Evolutionary conservation across 2,797 vertebrate genomes (phyloP).

Genomic region (Melanotaenia boesemani): DNA sequence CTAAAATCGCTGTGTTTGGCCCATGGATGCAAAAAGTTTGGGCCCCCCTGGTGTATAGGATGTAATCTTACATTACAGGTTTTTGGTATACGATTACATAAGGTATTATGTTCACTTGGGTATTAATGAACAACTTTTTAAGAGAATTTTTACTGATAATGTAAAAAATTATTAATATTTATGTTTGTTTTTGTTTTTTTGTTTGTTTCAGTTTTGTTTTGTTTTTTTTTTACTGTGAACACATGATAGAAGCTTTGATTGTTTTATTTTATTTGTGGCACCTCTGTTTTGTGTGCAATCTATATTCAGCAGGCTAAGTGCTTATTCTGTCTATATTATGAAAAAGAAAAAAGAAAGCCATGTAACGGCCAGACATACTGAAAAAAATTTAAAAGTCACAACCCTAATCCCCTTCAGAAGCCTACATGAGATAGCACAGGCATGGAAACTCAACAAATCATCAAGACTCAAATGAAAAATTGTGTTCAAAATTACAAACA

Average conservation of each 20-base stretch:
- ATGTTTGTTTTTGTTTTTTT: too few species aligned
- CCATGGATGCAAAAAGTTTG: too few species aligned
- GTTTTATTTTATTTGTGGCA: conserved; percentile 12
- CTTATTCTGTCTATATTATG: conserved; percentile 28
- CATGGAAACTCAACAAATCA: conserved; percentile 33
- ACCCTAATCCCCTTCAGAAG: conserved; percentile 8
- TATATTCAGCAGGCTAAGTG: neutral
- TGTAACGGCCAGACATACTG: conserved; percentile 1
- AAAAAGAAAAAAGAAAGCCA: neutral
- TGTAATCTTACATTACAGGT: too few species aligned
- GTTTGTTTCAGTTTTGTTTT: too few species aligned
- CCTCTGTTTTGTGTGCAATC: neutral
- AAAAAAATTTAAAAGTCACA: conserved; percentile 15
- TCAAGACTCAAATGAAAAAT: conserved; percentile 11
- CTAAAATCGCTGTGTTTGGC: too few species aligned
- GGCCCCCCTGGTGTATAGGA: too few species aligned
- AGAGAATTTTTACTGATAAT: neutral
- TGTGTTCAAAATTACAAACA: neutral
- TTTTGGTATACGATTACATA: too few species aligned
- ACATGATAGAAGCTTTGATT: neutral
- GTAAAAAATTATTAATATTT: neutral
- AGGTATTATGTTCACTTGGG: neutral
- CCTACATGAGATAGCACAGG: conserved; percentile 17
- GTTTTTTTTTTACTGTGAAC: neutral
- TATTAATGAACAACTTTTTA: neutral